Percentiles rank a stretch among this genome's conserved stretches.
Evolutionary conservation across 2,797 vertebrate species (phyloP).

Genomic region (Liasis olivaceus): DNA sequence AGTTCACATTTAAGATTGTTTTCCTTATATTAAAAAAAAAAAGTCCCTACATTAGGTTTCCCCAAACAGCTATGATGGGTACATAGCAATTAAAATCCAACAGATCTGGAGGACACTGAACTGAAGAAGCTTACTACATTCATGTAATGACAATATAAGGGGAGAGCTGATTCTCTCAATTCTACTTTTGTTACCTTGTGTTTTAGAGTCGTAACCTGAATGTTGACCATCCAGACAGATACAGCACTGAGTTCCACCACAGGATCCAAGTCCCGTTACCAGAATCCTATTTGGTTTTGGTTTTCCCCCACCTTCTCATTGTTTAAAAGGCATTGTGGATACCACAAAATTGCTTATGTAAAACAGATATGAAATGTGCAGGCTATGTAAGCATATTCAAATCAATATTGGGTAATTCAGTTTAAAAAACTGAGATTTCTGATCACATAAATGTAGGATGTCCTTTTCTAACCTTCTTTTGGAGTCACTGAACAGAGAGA

Average conservation of each 20-base stretch:
- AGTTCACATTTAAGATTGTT: background rate
- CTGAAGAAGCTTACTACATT: background rate
- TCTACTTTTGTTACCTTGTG: background rate
- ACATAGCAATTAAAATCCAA: background rate
- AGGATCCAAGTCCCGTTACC: background rate
- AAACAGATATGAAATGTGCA: background rate
- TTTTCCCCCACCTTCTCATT: background rate
- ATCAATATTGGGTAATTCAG: background rate
- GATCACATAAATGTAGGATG: conserved; percentile 3
- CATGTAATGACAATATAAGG: background rate
- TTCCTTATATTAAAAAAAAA: background rate
- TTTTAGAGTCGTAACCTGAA: background rate
- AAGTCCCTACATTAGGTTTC: background rate
- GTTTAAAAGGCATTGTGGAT: background rate
- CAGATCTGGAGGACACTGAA: background rate
- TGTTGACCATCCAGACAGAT: background rate
- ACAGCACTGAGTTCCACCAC: background rate
- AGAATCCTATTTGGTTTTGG: background rate
- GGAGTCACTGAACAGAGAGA: background rate
- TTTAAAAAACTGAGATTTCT: conserved; percentile 24
- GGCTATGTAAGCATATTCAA: background rate
- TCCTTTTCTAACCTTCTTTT: background rate
- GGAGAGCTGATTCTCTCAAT: background rate
- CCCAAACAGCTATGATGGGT: background rate
- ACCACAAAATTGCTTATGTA: background rate